Evolutionary conservation across 2,888 invertebrate genomes (phyloP).

Genomic region (Gnatocerus cornutus): DNA sequence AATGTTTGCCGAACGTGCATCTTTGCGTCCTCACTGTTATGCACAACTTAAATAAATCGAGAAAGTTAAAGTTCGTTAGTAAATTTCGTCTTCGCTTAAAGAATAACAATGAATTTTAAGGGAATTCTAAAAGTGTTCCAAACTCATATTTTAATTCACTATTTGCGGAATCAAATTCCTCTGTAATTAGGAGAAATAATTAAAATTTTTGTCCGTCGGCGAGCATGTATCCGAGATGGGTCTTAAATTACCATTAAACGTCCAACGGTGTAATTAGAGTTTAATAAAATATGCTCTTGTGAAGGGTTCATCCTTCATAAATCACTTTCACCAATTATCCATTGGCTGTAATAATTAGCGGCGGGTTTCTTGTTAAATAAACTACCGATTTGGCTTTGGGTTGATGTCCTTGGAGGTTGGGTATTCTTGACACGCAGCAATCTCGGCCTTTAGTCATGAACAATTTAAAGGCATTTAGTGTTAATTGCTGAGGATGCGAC

Average conservation of each 20-base stretch:
- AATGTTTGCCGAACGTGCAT: constrained; percentile 58
- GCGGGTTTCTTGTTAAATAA: constrained; percentile 39
- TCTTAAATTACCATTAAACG: constrained; percentile 20
- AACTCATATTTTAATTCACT: too few relatives aligned
- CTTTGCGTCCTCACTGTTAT: constrained; percentile 38
- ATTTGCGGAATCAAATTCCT: too few relatives aligned
- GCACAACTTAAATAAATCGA: constrained; percentile 32
- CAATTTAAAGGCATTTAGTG: constrained; percentile 51
- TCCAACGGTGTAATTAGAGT: constrained; percentile 16
- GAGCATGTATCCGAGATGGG: background rate
- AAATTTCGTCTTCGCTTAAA: background rate
- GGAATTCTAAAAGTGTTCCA: too few relatives aligned
- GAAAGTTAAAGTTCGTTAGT: background rate
- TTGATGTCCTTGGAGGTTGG: constrained; percentile 29
- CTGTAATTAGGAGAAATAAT: background rate
- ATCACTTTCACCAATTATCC: constrained; percentile 33
- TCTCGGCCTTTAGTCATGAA: constrained; percentile 48
- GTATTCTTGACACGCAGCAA: constrained; percentile 48
- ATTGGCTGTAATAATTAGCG: constrained; percentile 37
- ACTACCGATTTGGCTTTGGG: constrained; percentile 21
- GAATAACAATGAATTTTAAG: too few relatives aligned
- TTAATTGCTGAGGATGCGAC: constrained; percentile 58
- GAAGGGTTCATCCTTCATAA: constrained; percentile 32
- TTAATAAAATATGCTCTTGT: constrained; percentile 32
- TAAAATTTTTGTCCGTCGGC: constrained; percentile 12